Conservation (phyloP, 2,888 invertebrate species). For the Lamellibrachia columna region DNA sequence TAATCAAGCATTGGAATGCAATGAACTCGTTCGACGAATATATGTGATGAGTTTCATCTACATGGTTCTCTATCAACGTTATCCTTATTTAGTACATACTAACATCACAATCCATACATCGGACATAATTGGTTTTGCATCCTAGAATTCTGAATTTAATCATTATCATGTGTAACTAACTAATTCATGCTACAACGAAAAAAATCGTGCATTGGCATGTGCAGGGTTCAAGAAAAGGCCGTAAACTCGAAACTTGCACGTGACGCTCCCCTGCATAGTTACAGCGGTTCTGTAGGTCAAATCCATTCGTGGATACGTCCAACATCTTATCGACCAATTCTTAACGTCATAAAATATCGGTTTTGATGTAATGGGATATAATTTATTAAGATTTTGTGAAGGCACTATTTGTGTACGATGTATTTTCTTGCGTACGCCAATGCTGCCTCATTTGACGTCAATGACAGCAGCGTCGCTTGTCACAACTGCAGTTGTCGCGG, state of each 20-base stretch:
- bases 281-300: neutral
- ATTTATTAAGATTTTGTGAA: neutral
- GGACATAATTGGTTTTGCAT: no score
- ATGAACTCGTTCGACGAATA: no score
- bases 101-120: no score
- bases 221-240: neutral
- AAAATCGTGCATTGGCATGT: neutral
- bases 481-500: neutral
- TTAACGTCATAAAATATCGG: neutral
- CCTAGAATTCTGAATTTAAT: neutral
- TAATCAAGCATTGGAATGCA: no score
- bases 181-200: no score
- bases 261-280: neutral
- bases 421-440: neutral
- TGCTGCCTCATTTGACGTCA: neutral
- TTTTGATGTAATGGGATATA: neutral
- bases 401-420: neutral
- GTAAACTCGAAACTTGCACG: neutral
- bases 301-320: neutral
- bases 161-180: neutral
- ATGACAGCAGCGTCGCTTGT: neutral
- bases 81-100: no score
- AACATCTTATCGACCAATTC: neutral
- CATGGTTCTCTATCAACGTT: no score
- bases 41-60: no score